Evolutionary conservation across 2,888 invertebrate genomes (phyloP).

Genomic region (Buathra laborator): DNA sequence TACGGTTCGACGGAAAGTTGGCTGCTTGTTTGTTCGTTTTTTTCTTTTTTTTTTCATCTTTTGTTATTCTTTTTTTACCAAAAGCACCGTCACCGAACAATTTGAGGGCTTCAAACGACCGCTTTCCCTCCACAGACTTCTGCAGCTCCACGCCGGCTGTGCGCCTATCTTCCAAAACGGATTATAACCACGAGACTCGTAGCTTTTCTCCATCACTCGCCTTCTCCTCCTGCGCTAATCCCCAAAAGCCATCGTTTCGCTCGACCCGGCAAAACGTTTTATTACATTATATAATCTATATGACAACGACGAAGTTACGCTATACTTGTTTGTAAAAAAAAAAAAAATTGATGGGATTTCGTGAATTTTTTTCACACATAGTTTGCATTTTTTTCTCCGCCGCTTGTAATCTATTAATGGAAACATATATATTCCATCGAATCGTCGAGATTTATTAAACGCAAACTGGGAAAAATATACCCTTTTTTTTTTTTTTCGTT

Average conservation of each 20-base stretch:
- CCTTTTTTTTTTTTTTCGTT: conserved; percentile 1
- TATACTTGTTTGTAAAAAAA: background rate
- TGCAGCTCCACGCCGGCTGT: background rate
- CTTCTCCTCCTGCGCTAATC: conserved; percentile 21
- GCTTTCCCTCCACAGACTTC: background rate
- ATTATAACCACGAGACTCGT: conserved; percentile 15
- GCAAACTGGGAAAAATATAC: background rate
- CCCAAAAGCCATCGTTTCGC: conserved; percentile 7
- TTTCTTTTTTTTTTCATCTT: conserved; percentile 6
- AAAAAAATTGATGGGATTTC: background rate
- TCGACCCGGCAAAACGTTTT: conserved; percentile 24
- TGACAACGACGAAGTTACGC: too few relatives aligned
- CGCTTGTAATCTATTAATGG: background rate
- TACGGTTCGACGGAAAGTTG: conserved; percentile 41
- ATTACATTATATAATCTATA: background rate
- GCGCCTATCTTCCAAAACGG: conserved; percentile 7
- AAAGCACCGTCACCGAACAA: conserved; percentile 5
- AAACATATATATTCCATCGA: background rate
- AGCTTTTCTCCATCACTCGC: conserved; percentile 10
- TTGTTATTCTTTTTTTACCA: conserved; percentile 5
- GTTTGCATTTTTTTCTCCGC: background rate
- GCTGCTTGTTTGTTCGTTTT: conserved; percentile 9
- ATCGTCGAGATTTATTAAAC: background rate
- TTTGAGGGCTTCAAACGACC: conserved; percentile 12
- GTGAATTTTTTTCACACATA: background rate